Evolutionary conservation across 2,888 invertebrate species (phyloP), one percentile per base, ranked within the genome.

Genomic region (Tortricodes alternella): DNA sequence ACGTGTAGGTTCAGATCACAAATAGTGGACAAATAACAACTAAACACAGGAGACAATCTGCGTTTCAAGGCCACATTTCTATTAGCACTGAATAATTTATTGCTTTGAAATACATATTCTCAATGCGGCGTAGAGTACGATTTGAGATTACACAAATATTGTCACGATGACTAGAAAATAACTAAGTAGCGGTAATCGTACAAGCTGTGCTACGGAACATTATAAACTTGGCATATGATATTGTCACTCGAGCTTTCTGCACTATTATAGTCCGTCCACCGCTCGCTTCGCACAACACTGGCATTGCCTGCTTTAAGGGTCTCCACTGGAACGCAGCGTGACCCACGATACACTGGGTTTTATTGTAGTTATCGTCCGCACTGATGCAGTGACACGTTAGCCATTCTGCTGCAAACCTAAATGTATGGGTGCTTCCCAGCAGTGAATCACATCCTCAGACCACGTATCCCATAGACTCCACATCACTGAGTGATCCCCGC

Each of bases 61-160:
- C 53, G 69, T 73, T 72, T 59, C 59, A 78, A 78, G 79, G 78
- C 77, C 75, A 73, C 73, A 58, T 68, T 65, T 62, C 67, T 66
- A 66, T 59, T 43, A 51, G 27, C 46, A 38, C 41, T 29, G n/a
- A 56, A 67, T 67, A 71, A 53, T 62, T 70, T 75, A 80, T 78
- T 77, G 76, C 78, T 75, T 67, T 63, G 67, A 71, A 74, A 70
- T 72, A 68, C 61, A 59, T 58, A 61, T 29, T 46, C 57, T 60
- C 46, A 60, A 39, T 53, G 37, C 37, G 60, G 62, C 44, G 50
- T 61, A 59, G 53, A 60, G 29, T 46, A 62, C 59, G 59, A 62
- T 52, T 13, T 43, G 49, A 56, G 55, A 56, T 50, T 44, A 18
- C 49, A 21, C 44, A 44, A 38, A 35, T 41, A 16, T 41, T 29